Base-by-base conservation (phyloP, 1,140 invertebrate genomes). In the Drosophila subobscura region DNA sequence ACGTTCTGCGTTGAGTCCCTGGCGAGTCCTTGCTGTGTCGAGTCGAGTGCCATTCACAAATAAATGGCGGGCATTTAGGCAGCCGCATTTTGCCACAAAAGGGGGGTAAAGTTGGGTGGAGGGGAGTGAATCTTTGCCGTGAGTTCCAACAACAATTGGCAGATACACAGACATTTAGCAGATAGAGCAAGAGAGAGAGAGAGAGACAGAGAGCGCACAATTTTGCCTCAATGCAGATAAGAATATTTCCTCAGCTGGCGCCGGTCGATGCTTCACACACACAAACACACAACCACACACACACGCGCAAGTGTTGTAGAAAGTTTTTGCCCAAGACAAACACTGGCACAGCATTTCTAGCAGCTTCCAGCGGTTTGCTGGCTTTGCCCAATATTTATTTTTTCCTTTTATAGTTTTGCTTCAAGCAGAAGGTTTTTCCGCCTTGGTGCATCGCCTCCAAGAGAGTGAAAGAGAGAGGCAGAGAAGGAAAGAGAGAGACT, bases 31-130 rank as follows among this genome's bases (percentile, higher is more conserved):
- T 12, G 12, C 57, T 71, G 50, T 71, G 65, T 53, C 45, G 14
- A 12, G n/a, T 68, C 40, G 68, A 85, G 81, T 67, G 55, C 73
- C 77, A 77, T 86, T 85, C 77, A 86, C 81, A 85, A 86, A 80
- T 80, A 85, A 85, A 85, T 86, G 83, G 70, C 78, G 83, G 65
- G 78, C 78, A 88, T 86, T 86, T 86, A 86, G 77, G 81, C 64
- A 70, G 60, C 72, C 60, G 49, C 59, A 73, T 56, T 40, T 53
- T 50, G 51, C 27, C 41, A 33, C 27, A 46, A 37, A 23, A 22
- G 37, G 56, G 23, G 7, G 58, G 16, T 20, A 20, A 20, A 0
- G 16, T 1, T 20, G 16, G 16, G 16, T 1, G 16, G 16, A 20
- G 46, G 29, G 41, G 5, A n/a, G n/a, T n/a, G 41, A 27, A 40